These are phyloP conservation scores for Python bivittatus DNA, from an alignment of 2,113 vertebrate species.

Conservation along the genomic window DNA sequence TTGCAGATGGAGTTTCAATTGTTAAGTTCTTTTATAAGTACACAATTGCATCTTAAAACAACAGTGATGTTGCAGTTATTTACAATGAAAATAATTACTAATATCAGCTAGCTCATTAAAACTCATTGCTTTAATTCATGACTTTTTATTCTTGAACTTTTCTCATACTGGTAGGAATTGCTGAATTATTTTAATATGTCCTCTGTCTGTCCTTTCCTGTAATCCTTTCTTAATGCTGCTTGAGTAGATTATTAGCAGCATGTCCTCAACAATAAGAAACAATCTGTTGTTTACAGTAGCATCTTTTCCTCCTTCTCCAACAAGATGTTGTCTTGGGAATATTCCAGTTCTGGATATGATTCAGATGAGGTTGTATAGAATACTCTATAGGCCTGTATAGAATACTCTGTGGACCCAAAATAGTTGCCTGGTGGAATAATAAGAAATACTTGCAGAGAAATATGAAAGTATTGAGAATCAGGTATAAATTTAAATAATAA, in stretches of 20 bases:
- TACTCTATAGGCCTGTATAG: background rate
- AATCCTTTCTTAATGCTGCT: slow-evolving; percentile 66
- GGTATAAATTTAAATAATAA: background rate
- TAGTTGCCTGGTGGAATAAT: background rate
- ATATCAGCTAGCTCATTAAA: background rate
- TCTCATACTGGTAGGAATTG: background rate
- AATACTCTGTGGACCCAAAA: background rate
- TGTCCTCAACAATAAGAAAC: slow-evolving; percentile 51
- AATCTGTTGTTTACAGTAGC: slow-evolving; percentile 55
- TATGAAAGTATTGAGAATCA: background rate
- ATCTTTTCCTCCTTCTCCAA: slow-evolving; percentile 40
- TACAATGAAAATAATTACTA: background rate
- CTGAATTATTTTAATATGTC: slow-evolving; percentile 40
- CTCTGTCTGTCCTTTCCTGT: slow-evolving; percentile 67
- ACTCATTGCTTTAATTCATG: background rate
- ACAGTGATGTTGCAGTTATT: background rate
- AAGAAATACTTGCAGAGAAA: background rate
- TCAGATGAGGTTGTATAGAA: background rate
- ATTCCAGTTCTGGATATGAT: background rate
- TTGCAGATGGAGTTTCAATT: background rate
- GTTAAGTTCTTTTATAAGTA: background rate
- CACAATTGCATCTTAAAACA: background rate
- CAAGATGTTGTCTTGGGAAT: background rate
- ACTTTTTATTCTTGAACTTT: slow-evolving; percentile 12
- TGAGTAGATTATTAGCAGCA: slow-evolving; percentile 61